Evolutionary conservation across 2,888 invertebrate species (phyloP), one percentile per base, ranked within the genome.

Genomic region (Cyclophora punctaria): DNA sequence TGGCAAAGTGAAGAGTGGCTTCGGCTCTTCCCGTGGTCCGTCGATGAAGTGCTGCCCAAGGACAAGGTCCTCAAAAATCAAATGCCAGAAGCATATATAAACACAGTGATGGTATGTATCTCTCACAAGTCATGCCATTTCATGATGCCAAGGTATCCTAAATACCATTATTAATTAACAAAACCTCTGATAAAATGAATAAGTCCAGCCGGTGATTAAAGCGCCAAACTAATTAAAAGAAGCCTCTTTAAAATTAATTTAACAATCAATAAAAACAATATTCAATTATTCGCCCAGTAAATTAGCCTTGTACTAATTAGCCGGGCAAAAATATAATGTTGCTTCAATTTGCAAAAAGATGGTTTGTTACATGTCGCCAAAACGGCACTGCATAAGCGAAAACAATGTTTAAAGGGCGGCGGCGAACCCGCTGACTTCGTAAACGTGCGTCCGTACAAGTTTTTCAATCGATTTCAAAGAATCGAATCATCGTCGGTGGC

Each of bases 391-490:
- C 70, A 66, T 64, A 67, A 72, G 68, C 57, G 69, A 75, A 73
- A 73, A 75, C 73, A 75, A 78, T 78, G 71, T 79, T 69, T 71
- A 74, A 73, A 73, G 72, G 76, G 79, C 80, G 76, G 76, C 67
- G 71, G 80, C 20, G 80, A 83, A 54, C 51, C 77, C 76, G 87
- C 87, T 87, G 87, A 86, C 80, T 78, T 75, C 80, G 78, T 82
- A 84, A 83, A 86, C 87, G 87, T 88, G 87, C 87, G 85, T 84
- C 83, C 83, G 83, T 80, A 81, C 75, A 71, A 71, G 82, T 83
- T 86, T 85, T 83, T 84, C 78, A 83, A 85, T 83, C 83, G 78
- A 77, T 76, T 88, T 86, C 87, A 76, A 69, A 74, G 87, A 87
- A 88, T 73, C 65, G 73, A 63, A 5, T 3, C 86, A 71, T 76